Evolutionary conservation across 2,888 invertebrate species (phyloP), one percentile per base, ranked within the genome.

Genomic region (Ormyrus nitidulus): DNA sequence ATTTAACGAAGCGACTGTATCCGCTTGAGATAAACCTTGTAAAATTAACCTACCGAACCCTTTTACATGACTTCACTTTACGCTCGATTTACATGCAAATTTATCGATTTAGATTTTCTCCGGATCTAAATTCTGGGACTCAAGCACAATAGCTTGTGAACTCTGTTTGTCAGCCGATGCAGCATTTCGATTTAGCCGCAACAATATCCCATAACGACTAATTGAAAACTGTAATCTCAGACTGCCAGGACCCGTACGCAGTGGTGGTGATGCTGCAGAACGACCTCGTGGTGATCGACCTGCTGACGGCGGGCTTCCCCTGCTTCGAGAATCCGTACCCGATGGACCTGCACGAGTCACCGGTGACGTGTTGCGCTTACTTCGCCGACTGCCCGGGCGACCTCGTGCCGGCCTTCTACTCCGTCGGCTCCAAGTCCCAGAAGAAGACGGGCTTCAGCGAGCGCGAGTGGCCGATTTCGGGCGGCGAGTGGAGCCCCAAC

Each of bases 321-420:
- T 98, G 98, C 92, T 97, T 99, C 92, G 99, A 99, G 92, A 99
- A 99, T 93, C 99, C 99, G 64, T 99, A 99, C 92, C 98, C 99
- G 83, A 99, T 99, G 98, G 99, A 99, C 92, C 94, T 99, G 86
- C 99, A 99, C 93, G 99, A 99, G 92, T 98, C 98, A 73, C 97
- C 99, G 44, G 99, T 99, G 88, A 99, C 99, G 78, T 97, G 97
- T 92, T 97, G 98, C 91, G 95, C 96, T 81, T 99, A 99, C 93
- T 94, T 98, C 91, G 98, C 98, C 77, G 99, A 99, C 92, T 99
- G 99, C 91, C 99, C 99, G 64, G 96, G 97, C 81, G 99, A 99
- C 92, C 93, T 99, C 90, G 98, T 99, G 89, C 98, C 99, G 80
- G 99, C 99, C 85, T 96, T 99, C 91, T 99, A 99, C 92, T 97